Base-by-base conservation (phyloP, 2,113 vertebrate species). In the Hippolais icterina region DNA sequence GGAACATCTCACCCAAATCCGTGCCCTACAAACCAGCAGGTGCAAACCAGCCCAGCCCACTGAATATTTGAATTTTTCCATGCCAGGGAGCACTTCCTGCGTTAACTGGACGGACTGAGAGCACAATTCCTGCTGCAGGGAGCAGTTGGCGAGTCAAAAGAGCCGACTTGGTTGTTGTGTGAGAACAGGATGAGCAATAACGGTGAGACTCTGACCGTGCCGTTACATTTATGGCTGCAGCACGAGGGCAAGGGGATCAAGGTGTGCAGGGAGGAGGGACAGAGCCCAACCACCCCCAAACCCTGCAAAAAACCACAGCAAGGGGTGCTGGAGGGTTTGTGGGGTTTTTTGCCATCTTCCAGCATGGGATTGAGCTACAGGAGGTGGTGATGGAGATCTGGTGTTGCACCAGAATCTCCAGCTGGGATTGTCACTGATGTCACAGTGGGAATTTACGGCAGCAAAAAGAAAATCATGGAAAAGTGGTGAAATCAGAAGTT, bases 281-380 rank as follows among this genome's bases (percentile, higher is more conserved):
- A 65, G 39, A 77, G 29, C 4, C 37, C 12, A 44, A 12, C 24
- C 50, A 70, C 20, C 31, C 46, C 54, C 5, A 3, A 77, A 63
- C 1, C 13, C 2, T 6, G 8, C 11, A 4, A 75, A 60, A 52
- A 15, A 1, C 1, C 11, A 9, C 27, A 35, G 19, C 0, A 2
- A 63, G 20, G 19, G 12, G 33, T 6, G 20, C 4, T 1, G 37
- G 19, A 12, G 12, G 2, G 1, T 9, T 21, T n/a, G n/a, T n/a
- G n/a, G n/a, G n/a, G n/a, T 29, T 71, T 64, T 31, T 71, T 24
- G 31, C 6, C 8, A 2, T 10, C 16, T 83, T 16, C 17, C 35
- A 63, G 42, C 16, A 35, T 15, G 27, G 27, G 11, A 52, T 0
- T 2, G 16, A 87, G 49, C 6, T 39, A 0, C 0, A 4, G 21